A percentile compares a stretch with the other conserved stretches of the same genome.
phyloP scores from a whole-genome alignment of 2,797 vertebrate genomes.

The Tangara arthus region DNA sequence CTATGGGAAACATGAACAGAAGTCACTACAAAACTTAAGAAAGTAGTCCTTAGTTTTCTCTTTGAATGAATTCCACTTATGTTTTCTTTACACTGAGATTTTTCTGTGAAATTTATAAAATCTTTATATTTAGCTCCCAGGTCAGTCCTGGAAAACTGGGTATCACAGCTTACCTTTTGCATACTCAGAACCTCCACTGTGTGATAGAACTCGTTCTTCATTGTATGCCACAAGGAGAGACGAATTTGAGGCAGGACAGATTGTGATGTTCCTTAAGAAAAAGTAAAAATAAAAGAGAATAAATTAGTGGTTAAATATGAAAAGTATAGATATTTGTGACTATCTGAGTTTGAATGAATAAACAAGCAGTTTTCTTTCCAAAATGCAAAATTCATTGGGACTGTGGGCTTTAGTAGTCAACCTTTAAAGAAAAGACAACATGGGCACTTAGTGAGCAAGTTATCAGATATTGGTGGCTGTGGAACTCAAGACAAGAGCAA shows the following conservation, averaged over 20 bases:
- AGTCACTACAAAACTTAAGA: background rate
- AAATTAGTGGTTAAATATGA: background rate
- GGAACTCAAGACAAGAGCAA: background rate
- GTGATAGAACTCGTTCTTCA: background rate
- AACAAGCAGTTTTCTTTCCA: background rate
- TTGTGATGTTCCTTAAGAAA: conserved; percentile 55
- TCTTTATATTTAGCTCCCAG: background rate
- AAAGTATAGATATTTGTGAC: background rate
- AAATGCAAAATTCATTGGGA: background rate
- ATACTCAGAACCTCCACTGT: background rate
- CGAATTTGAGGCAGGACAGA: background rate
- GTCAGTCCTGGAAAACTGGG: background rate
- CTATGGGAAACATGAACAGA: background rate
- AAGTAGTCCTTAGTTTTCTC: background rate
- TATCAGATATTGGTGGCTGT: background rate
- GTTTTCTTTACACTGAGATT: background rate
- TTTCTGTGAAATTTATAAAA: background rate
- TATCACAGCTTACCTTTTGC: conserved; percentile 30
- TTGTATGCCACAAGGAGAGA: conserved; percentile 44
- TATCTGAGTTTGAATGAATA: background rate
- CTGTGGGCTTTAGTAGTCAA: background rate
- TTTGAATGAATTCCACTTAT: background rate
- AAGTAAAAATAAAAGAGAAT: background rate
- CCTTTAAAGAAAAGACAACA: background rate
- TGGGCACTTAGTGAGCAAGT: background rate